phyloP scores from a whole-genome alignment of 1,140 invertebrate genomes.

The Episyrphus balteatus region DNA sequence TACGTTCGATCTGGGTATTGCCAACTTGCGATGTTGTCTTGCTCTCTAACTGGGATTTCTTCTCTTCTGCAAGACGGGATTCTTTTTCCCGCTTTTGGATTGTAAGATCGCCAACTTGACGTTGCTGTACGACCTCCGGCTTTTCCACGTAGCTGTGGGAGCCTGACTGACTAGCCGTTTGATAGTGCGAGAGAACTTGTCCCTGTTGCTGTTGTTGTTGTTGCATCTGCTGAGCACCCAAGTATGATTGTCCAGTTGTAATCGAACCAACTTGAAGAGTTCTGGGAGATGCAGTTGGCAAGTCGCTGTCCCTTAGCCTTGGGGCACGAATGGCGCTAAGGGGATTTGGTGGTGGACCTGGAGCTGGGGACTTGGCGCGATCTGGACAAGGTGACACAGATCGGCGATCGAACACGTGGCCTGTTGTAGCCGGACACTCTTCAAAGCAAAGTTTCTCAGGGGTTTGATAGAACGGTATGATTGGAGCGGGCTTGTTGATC shows the following conservation, averaged over 20 bases:
- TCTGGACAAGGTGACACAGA: conserved; percentile 45
- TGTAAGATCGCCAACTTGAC: conserved; percentile 17
- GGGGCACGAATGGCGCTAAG: conserved; percentile 43
- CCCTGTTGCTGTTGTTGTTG: conserved; percentile 13
- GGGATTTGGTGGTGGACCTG: conserved; percentile 48
- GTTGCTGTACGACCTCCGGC: conserved; percentile 19
- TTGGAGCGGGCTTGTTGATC: conserved; percentile 52
- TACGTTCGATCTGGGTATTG: conserved; percentile 45
- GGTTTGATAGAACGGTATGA: conserved; percentile 51
- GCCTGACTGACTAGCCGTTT: conserved; percentile 18
- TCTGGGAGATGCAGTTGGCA: conserved; percentile 13
- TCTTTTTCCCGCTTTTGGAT: conserved; percentile 25
- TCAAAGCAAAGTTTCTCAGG: conserved; percentile 48
- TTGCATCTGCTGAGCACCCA: conserved; percentile 5
- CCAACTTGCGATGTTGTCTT: conserved; percentile 41
- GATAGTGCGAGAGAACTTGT: conserved; percentile 25
- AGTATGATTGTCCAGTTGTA: conserved; percentile 29
- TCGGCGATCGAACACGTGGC: conserved; percentile 42
- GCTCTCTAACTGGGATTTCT: conserved; percentile 20
- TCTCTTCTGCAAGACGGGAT: conserved; percentile 20
- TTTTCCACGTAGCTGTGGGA: conserved; percentile 21
- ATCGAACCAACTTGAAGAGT: conserved; percentile 25
- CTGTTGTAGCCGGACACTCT: conserved; percentile 43
- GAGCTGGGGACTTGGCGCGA: conserved; percentile 44
- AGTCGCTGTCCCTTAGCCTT: conserved; percentile 39